A percentile compares a stretch with the other conserved stretches of the same genome.
These are phyloP conservation scores for Hirtodrosophila trivittata DNA, from an alignment of 2,888 invertebrate genomes.

Conservation along the genomic window DNA sequence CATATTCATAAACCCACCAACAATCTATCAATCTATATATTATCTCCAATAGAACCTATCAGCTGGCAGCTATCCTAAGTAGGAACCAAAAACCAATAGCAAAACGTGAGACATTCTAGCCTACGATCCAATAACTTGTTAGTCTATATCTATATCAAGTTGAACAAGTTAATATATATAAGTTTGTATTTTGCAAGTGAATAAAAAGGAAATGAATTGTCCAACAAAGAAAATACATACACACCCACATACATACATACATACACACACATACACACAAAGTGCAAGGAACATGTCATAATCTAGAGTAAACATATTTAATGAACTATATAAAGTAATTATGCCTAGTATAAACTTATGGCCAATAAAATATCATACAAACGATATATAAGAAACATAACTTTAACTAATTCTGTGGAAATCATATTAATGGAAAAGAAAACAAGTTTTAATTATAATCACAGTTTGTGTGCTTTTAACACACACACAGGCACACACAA, in stretches of 20 bases:
- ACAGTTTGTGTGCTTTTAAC: too few species aligned
- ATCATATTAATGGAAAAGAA: too few species aligned
- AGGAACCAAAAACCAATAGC: conserved; percentile 9
- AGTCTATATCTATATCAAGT: conserved; percentile 35
- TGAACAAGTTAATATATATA: conserved; percentile 20
- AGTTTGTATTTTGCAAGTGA: conserved; percentile 37
- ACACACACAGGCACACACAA: too few species aligned
- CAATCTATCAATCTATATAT: conserved; percentile 22
- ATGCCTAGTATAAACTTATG: conserved; percentile 50
- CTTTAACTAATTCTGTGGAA: conserved; percentile 54
- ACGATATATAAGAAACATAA: conserved; percentile 37
- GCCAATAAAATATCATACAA: conserved; percentile 72
- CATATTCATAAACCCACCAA: conserved; percentile 55
- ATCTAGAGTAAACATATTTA: conserved; percentile 57
- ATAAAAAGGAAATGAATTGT: conserved; percentile 8
- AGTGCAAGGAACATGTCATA: conserved; percentile 67
- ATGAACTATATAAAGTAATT: conserved; percentile 49
- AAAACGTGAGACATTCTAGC: conserved; percentile 40
- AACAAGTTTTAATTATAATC: too few species aligned
- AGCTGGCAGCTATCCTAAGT: conserved; percentile 16
- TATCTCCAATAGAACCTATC: background rate
- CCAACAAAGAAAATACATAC: conserved; percentile 24
- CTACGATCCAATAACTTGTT: conserved; percentile 13
- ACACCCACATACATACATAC: conserved; percentile 9
- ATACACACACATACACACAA: conserved; percentile 16